Base-by-base conservation (phyloP, 1,140 invertebrate species). In the Drosophila triauraria region DNA sequence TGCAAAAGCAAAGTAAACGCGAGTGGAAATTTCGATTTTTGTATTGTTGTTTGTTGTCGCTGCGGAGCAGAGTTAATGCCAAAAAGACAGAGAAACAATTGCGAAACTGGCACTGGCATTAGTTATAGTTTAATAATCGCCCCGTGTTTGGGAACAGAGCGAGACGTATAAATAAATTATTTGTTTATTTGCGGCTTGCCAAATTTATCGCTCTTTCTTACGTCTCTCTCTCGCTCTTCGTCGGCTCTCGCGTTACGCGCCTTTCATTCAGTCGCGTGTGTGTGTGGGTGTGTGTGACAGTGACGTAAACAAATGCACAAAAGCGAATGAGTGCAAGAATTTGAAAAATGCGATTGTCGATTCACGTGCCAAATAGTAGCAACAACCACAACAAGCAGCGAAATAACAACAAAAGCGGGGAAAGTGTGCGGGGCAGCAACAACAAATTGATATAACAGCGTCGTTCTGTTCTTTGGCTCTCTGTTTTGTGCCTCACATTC, bases 21-120 rank as follows among this genome's bases (percentile, higher is more conserved):
- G 56, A 81, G 84, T 86, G 84, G 80, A 88, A 86, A 77, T 80
- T 87, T 83, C 84, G 83, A 86, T 86, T 87, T 83, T 83, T 79
- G 75, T 68, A 57, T 59, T 78, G 77, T 54, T 64, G 30, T 32
- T 61, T 53, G 54, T 48, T 53, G 59, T 65, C 56, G 57, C 56
- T 63, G 53, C 48, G 27, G 48, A 20, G 51, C 38, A 10, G 12
- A 25, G 40, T n/a, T 71, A 27, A 27, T 43, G 61, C 61, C 53
- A 56, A 56, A 40, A 12, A 17, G 32, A 42, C 35, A 43, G 13
- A 5, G 30, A 17, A 67, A 67, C 30, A 46, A 74, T 59, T 72
- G 62, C 78, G 60, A 82, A 82, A 65, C 56, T 58, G 42, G 46
- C 60, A 17, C 17, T 32, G 40, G 47, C 47, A 44, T 40, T 17